A percentile compares a stretch with the other conserved stretches of the same genome.
Conservation (phyloP, 2,797 vertebrate species). For the Myripristis jacobus region DNA sequence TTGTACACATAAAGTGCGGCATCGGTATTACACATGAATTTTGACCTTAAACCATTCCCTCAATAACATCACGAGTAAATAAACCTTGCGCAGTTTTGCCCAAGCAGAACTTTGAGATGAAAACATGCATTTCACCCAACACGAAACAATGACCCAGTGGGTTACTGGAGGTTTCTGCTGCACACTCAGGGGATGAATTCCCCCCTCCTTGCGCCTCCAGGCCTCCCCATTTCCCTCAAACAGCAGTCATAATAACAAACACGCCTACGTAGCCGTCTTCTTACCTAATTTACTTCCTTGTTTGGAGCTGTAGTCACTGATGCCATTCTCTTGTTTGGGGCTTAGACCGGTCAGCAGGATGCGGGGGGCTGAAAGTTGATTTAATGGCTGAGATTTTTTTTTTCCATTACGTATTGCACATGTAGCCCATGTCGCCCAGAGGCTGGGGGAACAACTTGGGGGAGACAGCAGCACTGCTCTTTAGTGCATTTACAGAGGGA, state of each 20-base stretch:
- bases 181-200: background rate
- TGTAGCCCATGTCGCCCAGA: conserved; percentile 15
- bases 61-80: too few species aligned
- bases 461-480: too few species aligned
- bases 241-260: conserved; percentile 9
- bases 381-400: conserved; percentile 81
- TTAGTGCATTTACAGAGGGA: too few species aligned
- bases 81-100: too few species aligned
- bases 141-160: too few species aligned
- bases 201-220: too few species aligned
- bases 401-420: conserved; percentile 81
- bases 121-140: too few species aligned
- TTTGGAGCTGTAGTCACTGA: conserved; percentile 52
- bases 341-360: conserved; percentile 42
- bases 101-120: too few species aligned
- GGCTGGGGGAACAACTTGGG: background rate
- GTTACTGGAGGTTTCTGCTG: background rate
- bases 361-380: conserved; percentile 74
- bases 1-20: too few species aligned
- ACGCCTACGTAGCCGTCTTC: conserved; percentile 1
- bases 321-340: conserved; percentile 39
- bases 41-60: too few species aligned
- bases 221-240: background rate
- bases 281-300: conserved; percentile 32
- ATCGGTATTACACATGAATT: too few species aligned